Conservation (phyloP, 1,140 invertebrate species). For the Nylanderia fulva region DNA sequence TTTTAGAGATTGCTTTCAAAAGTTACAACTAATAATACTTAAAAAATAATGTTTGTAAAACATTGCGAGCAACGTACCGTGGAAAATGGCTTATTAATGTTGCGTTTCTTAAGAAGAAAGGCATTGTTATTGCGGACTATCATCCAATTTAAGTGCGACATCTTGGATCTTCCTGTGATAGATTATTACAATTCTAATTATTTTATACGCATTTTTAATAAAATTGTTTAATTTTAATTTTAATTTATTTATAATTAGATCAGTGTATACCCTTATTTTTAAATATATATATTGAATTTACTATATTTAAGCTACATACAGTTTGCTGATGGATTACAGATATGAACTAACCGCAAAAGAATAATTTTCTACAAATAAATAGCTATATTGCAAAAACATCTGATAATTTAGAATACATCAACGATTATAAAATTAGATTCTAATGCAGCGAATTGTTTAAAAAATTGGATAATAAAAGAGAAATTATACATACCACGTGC, state of each 20-base stretch:
- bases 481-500: slow-evolving; percentile 67
- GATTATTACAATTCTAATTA: too few relatives aligned
- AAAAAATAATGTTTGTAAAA: neutral
- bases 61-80: slow-evolving; percentile 88
- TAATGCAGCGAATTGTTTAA: neutral
- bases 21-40: neutral
- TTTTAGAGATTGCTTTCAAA: neutral
- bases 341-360: neutral
- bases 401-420: neutral
- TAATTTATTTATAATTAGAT: neutral
- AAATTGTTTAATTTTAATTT: too few relatives aligned
- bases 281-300: too few relatives aligned
- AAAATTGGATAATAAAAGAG: neutral
- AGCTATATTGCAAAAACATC: neutral
- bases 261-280: neutral
- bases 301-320: neutral
- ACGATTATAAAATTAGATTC: neutral
- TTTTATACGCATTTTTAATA: too few relatives aligned
- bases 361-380: neutral
- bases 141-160: slow-evolving; percentile 96
- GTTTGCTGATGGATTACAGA: neutral
- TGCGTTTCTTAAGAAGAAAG: slow-evolving; percentile 95
- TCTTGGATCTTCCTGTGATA: slow-evolving; percentile 82
- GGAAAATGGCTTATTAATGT: slow-evolving; percentile 96
- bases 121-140: slow-evolving; percentile 97